phyloP scores from a whole-genome alignment of 2,113 vertebrate genomes.

The Saimiri boliviensis region DNA sequence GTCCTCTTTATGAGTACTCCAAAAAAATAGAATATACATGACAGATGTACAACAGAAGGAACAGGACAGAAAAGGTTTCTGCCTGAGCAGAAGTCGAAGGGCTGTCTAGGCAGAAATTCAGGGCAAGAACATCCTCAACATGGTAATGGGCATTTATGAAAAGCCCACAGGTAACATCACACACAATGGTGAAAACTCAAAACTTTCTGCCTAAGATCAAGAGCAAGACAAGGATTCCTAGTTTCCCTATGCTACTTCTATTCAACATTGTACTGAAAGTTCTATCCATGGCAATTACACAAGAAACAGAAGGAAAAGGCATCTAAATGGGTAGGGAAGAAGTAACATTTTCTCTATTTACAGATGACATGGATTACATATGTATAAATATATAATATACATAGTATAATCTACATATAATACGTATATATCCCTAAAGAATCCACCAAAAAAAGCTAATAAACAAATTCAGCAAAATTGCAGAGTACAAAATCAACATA shows the following conservation, averaged over 20 bases:
- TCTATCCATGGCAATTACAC: background rate
- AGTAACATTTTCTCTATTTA: background rate
- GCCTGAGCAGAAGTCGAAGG: background rate
- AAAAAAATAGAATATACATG: background rate
- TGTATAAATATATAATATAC: background rate
- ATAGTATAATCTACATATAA: background rate
- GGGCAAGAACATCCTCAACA: too few relatives aligned
- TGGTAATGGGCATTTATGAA: too few relatives aligned
- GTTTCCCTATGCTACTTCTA: background rate
- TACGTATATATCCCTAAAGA: background rate
- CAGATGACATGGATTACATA: background rate
- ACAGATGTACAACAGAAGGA: background rate
- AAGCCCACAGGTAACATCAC: too few relatives aligned
- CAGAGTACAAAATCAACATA: background rate
- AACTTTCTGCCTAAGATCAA: too few relatives aligned
- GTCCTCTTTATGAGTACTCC: background rate
- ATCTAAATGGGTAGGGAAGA: background rate
- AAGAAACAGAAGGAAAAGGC: background rate
- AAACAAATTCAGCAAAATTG: background rate
- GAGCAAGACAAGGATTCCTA: background rate
- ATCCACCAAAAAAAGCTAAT: background rate
- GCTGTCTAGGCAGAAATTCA: background rate
- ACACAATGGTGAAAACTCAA: too few relatives aligned
- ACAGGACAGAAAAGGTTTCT: background rate
- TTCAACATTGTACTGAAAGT: background rate